Evolutionary conservation across 2,888 invertebrate genomes (phyloP).

Genomic region (Polyommatus icarus): DNA sequence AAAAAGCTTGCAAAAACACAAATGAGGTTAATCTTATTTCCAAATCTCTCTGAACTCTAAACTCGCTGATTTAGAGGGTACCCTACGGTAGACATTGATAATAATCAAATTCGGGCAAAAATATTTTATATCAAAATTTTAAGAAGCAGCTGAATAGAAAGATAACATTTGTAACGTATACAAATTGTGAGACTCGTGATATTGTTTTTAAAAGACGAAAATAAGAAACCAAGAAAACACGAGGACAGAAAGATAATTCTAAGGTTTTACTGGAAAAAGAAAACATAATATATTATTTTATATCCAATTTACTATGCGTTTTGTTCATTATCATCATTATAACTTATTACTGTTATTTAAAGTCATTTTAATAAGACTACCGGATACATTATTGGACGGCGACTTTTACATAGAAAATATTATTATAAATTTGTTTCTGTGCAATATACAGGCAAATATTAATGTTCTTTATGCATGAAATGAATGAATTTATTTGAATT

Average conservation of each 20-base stretch:
- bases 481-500: background rate
- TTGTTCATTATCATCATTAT: no score
- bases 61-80: background rate
- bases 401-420: background rate
- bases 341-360: background rate
- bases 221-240: background rate
- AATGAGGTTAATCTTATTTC: background rate
- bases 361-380: background rate
- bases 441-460: background rate
- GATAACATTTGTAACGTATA: conserved; percentile 5
- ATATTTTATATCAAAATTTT: background rate
- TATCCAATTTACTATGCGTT: no score
- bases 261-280: background rate
- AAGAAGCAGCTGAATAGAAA: background rate
- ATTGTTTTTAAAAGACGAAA: background rate
- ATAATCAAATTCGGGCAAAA: background rate
- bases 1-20: background rate
- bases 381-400: background rate
- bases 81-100: background rate
- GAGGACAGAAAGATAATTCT: background rate
- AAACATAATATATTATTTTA: background rate
- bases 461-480: background rate
- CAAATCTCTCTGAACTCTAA: background rate
- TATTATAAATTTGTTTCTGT: background rate
- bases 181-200: background rate